Base-by-base conservation (phyloP, 2,888 invertebrate genomes). In the Toxonevra muliebris region DNA sequence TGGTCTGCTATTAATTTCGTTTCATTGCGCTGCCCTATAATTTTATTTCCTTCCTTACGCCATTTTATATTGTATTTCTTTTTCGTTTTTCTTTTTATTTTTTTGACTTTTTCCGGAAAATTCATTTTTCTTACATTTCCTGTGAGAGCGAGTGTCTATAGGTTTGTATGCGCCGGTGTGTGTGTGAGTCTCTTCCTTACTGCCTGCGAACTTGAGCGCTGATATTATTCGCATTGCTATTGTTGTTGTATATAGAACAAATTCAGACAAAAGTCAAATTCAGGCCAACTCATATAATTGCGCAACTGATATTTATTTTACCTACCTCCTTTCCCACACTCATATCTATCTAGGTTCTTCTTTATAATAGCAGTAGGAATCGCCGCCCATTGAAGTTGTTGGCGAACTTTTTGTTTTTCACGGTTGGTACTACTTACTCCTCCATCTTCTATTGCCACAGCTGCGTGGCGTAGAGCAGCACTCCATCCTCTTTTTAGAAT, bases 291-390 rank as follows among this genome's bases (percentile, higher is more conserved):
- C 61, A 42, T 48, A 45, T 63, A 55, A 63, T 61, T 65, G 61
- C 55, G 68, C 19, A 62, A 65, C 59, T 62, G 65, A 61, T 67
- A 67, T 69, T 69, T 69, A 64, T 69, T 54, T 61, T 61, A 15
- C 41, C 50, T 42, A 20, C 42, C 40, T 41, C 17, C 58, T 48
- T 48, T 1, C n/a, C 19, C 58, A 43, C 58, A n/a, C 43, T 17
- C 15, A 9, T 17, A 11, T 0, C 43, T 11, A n/a, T n/a, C n/a
- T n/a, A n/a, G n/a, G n/a, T n/a, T n/a, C n/a, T n/a, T n/a, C n/a
- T n/a, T n/a, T n/a, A n/a, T n/a, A n/a, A n/a, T n/a, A n/a, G n/a
- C n/a, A 48, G 11, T 15, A 48, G 30, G 15, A 48, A 15, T 48
- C 8, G 48, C 48, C 48, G 11, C 5, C 9, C 15, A 48, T 5